Evolutionary conservation across 2,888 invertebrate genomes (phyloP).

Genomic region (Meiosimyza platycephala): DNA sequence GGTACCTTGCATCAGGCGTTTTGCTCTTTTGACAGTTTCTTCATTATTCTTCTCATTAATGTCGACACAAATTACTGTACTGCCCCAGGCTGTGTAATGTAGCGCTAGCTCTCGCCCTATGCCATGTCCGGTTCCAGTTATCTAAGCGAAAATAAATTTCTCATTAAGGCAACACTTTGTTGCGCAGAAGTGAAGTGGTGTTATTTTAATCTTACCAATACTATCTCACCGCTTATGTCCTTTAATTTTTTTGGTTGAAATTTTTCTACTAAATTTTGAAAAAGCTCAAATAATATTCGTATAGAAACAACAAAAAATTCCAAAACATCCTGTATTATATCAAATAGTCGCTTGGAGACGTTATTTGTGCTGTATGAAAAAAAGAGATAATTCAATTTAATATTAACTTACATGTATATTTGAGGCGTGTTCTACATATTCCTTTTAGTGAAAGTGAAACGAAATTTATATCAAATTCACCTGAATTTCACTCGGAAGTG

Average conservation of each 20-base stretch:
- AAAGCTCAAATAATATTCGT: slow-evolving; percentile 54
- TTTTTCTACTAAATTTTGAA: slow-evolving; percentile 46
- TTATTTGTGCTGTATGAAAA: slow-evolving; percentile 56
- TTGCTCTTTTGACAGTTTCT: slow-evolving; percentile 74
- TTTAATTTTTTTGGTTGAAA: slow-evolving; percentile 70
- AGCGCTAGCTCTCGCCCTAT: slow-evolving; percentile 83
- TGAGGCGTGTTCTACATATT: no score
- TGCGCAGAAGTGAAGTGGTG: neutral
- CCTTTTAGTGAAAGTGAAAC: no score
- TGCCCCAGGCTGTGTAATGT: slow-evolving; percentile 78
- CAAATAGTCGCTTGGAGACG: slow-evolving; percentile 58
- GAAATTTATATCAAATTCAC: no score
- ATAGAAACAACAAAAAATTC: slow-evolving; percentile 56
- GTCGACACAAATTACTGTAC: slow-evolving; percentile 81
- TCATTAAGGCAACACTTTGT: neutral
- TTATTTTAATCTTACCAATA: slow-evolving; percentile 73
- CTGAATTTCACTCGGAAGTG: no score
- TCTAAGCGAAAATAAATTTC: slow-evolving; percentile 67
- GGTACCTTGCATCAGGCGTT: slow-evolving; percentile 58
- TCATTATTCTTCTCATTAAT: slow-evolving; percentile 78
- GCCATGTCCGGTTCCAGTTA: slow-evolving; percentile 88
- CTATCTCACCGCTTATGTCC: slow-evolving; percentile 79
- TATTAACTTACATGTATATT: no score
- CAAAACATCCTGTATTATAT: slow-evolving; percentile 56
- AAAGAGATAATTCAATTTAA: neutral